Percentiles rank a stretch among this genome's conserved stretches.
phyloP scores from a whole-genome alignment of 2,113 vertebrate genomes.

The Reinhardtius hippoglossoides region DNA sequence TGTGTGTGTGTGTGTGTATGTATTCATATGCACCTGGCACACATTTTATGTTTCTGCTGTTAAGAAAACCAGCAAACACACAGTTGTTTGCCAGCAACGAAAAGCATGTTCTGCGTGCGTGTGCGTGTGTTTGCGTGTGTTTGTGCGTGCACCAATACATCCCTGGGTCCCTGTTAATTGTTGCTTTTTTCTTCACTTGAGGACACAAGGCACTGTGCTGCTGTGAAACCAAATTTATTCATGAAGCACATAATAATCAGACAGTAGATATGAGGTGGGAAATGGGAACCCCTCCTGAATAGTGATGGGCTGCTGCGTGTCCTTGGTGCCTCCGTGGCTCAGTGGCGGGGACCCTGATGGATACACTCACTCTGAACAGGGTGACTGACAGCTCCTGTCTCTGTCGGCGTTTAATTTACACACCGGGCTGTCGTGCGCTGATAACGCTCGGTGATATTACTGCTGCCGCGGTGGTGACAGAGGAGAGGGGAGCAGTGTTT shows the following conservation, averaged over 20 bases:
- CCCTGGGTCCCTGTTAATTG: background rate
- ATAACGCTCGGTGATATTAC: conserved; percentile 31
- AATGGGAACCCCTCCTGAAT: conserved; percentile 20
- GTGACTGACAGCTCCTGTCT: conserved; percentile 61
- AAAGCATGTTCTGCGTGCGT: background rate
- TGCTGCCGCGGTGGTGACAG: background rate
- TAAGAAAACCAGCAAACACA: conserved; percentile 33
- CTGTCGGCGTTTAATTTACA: conserved; percentile 58
- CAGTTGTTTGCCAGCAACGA: conserved; percentile 16
- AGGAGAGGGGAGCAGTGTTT: conserved; percentile 35
- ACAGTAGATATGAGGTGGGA: conserved; percentile 26
- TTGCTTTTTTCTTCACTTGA: background rate
- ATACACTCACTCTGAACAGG: conserved; percentile 32
- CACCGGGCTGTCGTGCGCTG: conserved; percentile 17
- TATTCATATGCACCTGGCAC: conserved; percentile 42
- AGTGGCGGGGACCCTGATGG: conserved; percentile 32
- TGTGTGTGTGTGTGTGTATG: background rate
- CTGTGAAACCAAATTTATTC: conserved; percentile 49
- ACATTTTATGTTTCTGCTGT: conserved; percentile 30
- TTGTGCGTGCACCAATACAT: conserved; percentile 21
- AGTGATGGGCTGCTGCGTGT: conserved; percentile 32
- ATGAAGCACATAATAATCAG: conserved; percentile 50
- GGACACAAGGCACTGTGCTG: conserved; percentile 5
- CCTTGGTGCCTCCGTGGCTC: conserved; percentile 24
- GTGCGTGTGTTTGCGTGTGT: background rate